phyloP scores from a whole-genome alignment of 2,113 vertebrate species.

The Motacilla alba region DNA sequence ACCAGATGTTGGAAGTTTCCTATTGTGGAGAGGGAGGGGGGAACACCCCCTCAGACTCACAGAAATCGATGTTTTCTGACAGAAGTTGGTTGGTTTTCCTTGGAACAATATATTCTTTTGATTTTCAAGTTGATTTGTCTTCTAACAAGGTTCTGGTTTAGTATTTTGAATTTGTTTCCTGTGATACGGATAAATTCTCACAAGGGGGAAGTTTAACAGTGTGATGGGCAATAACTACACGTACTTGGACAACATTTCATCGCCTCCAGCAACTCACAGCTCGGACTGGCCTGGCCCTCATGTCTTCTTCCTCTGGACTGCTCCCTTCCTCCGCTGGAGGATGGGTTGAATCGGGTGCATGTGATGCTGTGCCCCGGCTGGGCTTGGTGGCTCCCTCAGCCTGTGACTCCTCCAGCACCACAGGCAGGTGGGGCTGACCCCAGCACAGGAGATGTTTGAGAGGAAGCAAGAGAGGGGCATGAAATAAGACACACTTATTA shows the following conservation, averaged over 20 bases:
- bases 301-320: not conserved
- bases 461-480: not conserved
- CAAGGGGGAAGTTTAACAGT: conserved; percentile 10
- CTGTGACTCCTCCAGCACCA: fast-evolving
- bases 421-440: not conserved
- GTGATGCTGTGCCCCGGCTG: fast-evolving
- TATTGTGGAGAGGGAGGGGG: conserved; percentile 69
- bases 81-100: conserved; percentile 73
- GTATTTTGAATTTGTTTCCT: conserved; percentile 54
- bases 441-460: not conserved
- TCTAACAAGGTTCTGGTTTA: conserved; percentile 62
- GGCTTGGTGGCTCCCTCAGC: not conserved
- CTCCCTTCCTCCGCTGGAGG: not conserved
- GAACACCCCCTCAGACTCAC: conserved; percentile 78
- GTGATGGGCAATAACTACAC: conserved; percentile 20
- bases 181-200: conserved; percentile 9
- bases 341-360: fast-evolving
- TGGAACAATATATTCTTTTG: conserved; percentile 66
- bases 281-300: fast-evolving
- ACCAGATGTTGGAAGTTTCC: conserved; percentile 96
- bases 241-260: not conserved
- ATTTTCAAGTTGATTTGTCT: conserved; percentile 69
- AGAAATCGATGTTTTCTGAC: conserved; percentile 86
- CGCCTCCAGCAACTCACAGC: not conserved
- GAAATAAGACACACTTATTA: not conserved